Base-by-base conservation (phyloP, 1,140 invertebrate genomes). In the Drosophila mauritiana region DNA sequence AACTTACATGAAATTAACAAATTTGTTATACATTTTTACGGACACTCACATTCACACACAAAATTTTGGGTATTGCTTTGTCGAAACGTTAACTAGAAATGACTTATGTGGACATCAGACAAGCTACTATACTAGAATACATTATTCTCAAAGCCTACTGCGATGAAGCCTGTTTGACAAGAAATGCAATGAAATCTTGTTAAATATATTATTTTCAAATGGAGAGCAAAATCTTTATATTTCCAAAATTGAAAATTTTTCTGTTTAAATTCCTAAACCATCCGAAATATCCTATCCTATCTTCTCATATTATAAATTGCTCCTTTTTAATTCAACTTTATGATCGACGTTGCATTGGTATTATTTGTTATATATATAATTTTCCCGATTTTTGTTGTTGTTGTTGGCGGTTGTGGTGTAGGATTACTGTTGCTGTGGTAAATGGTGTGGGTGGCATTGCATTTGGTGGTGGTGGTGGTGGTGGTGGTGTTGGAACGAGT, bases 401-500 rank as follows among this genome's bases (percentile, higher is more conserved):
- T 83, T 62, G 67, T 40, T 77, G 61, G 67, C 76, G 70, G 52
- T 73, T 45, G 40, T 75, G 75, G 80, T 83, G 80, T 83, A 64
- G 80, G 80, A 78, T 75, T 75, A 54, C 73, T 84, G 80, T 81
- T 77, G 80, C 80, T 83, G 80, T 83, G 80, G 81, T 61, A 79
- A 78, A 79, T 83, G 80, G 48, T 75, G 73, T 77, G 73, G 73
- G 54, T 76, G 69, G 67, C 48, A 65, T n/a, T 48, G 67, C 48
- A 65, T n/a, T 48, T 63, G 75, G 61, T 43, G 42, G 63, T 61
- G 55, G 69, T 69, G 40, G 48, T 54, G 63, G 68, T 78, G 43
- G 57, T 64, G 36, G 48, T 68, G 61, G 57, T 64, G 36, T 43
- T 68, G 61, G 68, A 73, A 63, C 75, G 74, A 53, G 70, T 86